Conservation (phyloP, 2,888 invertebrate genomes). For the Achlya flavicornis region DNA sequence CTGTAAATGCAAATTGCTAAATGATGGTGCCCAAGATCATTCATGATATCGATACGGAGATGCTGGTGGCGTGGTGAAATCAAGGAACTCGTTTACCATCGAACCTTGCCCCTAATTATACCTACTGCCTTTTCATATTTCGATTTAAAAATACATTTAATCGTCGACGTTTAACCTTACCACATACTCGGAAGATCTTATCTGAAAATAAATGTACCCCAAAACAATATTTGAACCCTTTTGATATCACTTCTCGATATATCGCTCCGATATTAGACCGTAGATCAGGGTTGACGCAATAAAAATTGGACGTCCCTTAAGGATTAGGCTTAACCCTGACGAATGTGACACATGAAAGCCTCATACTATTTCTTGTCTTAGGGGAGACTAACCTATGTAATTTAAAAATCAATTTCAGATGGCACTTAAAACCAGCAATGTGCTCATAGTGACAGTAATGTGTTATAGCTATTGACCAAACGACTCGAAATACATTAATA, state of each 20-base stretch:
- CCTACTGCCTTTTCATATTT: constrained; percentile 40
- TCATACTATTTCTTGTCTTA: constrained; percentile 64
- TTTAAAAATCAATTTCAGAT: constrained; percentile 75
- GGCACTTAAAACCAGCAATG: constrained; percentile 53
- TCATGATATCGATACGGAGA: constrained; percentile 55
- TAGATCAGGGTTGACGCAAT: constrained; percentile 78
- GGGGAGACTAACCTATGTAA: constrained; percentile 58
- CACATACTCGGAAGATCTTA: constrained; percentile 23
- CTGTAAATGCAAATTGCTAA: constrained; percentile 68
- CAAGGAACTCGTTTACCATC: constrained; percentile 46
- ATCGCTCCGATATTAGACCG: constrained; percentile 72
- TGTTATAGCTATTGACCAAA: constrained; percentile 45
- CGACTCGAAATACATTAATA: constrained; percentile 50
- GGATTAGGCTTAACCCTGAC: constrained; percentile 81
- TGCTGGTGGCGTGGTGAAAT: constrained; percentile 46
- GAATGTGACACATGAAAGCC: constrained; percentile 77
- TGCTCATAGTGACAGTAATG: constrained; percentile 43
- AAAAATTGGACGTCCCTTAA: constrained; percentile 76
- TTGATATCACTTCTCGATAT: constrained; percentile 62
- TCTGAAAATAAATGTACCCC: constrained; percentile 37
- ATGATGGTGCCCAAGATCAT: constrained; percentile 46
- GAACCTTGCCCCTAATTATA: constrained; percentile 39
- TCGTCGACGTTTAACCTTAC: constrained; percentile 25
- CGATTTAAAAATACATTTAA: constrained; percentile 18
- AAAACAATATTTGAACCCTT: constrained; percentile 60